These are phyloP conservation scores for Rhadina sibilatrix DNA, from an alignment of 2,113 vertebrate species.

Conservation along the genomic window DNA sequence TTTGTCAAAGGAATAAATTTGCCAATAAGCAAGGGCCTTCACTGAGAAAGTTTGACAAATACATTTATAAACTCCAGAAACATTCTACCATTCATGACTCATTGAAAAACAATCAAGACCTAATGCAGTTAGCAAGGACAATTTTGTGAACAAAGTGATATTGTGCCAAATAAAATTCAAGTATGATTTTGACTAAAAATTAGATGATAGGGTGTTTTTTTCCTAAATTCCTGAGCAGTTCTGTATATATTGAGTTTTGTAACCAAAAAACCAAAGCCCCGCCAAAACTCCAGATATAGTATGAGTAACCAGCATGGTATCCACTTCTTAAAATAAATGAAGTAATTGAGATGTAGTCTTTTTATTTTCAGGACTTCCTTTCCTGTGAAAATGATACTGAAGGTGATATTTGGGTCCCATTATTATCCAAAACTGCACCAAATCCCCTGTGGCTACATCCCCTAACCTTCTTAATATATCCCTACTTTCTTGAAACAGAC, in stretches of 20 bases:
- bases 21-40: neutral
- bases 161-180: neutral
- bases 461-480: neutral
- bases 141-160: neutral
- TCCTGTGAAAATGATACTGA: neutral
- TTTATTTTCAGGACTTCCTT: neutral
- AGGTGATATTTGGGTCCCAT: neutral
- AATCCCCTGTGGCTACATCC: neutral
- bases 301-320: neutral
- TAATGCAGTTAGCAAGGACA: neutral
- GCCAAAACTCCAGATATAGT: neutral
- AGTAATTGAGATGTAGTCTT: neutral
- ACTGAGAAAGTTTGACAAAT: neutral
- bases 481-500: neutral
- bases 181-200: neutral
- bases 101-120: neutral
- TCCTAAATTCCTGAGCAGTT: neutral
- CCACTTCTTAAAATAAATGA: neutral
- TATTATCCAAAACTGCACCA: neutral
- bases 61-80: neutral
- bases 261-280: neutral
- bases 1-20: neutral
- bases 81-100: neutral
- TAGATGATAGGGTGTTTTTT: neutral
- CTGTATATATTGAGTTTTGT: neutral